A percentile compares a stretch with the other conserved stretches of the same genome.
Evolutionary conservation across 2,797 vertebrate species (phyloP).

Genomic region (Perdix hodgsoniae): DNA sequence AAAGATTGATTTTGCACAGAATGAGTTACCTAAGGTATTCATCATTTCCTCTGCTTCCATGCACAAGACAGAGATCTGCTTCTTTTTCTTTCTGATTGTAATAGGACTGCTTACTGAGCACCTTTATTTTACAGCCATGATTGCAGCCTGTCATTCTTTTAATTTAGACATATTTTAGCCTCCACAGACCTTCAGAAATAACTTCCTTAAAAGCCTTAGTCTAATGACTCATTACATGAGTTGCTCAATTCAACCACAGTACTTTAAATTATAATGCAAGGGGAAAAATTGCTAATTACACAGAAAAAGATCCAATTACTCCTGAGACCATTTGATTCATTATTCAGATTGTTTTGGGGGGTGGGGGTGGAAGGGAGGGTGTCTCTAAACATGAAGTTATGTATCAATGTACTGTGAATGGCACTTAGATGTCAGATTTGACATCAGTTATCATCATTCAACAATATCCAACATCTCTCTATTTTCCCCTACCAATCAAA

Average conservation of each 20-base stretch:
- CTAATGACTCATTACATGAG: conserved; percentile 85
- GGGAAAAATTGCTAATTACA: conserved; percentile 84
- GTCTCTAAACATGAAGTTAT: conserved; percentile 72
- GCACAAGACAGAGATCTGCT: conserved; percentile 81
- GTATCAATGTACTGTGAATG: conserved; percentile 62
- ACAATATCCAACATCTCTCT: not conserved
- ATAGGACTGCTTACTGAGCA: conserved; percentile 86
- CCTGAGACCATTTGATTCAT: conserved; percentile 80
- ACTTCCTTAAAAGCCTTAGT: conserved; percentile 85
- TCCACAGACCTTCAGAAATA: conserved; percentile 85
- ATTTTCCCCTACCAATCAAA: conserved; percentile 43
- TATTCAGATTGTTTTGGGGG: conserved; percentile 76
- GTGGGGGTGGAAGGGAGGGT: conserved; percentile 43
- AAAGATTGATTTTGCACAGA: conserved; percentile 91
- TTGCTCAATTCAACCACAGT: conserved; percentile 82
- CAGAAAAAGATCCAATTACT: conserved; percentile 82
- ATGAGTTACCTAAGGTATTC: conserved; percentile 86
- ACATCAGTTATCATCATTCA: conserved; percentile 45
- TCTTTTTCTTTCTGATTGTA: conserved; percentile 85
- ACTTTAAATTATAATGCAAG: conserved; percentile 84
- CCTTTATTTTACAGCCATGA: conserved; percentile 85
- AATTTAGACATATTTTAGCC: conserved; percentile 86
- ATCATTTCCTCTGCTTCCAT: conserved; percentile 83
- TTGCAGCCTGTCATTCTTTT: conserved; percentile 86
- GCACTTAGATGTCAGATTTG: conserved; percentile 57